Evolutionary conservation across 2,888 invertebrate genomes (phyloP).

Genomic region (Dasypogon diadema): DNA sequence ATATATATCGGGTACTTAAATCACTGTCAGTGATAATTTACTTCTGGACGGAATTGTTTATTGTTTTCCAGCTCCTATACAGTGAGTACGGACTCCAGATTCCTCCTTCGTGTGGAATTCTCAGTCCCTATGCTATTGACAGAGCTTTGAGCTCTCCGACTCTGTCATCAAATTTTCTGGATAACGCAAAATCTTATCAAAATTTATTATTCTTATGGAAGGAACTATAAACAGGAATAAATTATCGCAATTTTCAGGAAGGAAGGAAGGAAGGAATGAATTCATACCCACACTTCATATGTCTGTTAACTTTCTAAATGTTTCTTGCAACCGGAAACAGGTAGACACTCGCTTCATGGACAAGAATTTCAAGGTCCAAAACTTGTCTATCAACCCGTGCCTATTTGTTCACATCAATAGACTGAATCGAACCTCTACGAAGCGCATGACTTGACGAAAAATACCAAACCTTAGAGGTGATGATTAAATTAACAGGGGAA

Average conservation of each 20-base stretch:
- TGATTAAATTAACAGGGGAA: constrained; percentile 41
- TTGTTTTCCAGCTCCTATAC: constrained; percentile 45
- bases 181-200: constrained; percentile 38
- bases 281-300: no score
- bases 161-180: constrained; percentile 31
- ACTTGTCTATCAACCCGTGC: neutral
- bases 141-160: neutral
- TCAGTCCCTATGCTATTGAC: constrained; percentile 7
- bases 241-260: no score
- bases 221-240: neutral
- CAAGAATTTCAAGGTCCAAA: constrained; percentile 13
- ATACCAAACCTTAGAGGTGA: constrained; percentile 34
- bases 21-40: constrained; percentile 56
- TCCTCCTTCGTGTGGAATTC: neutral
- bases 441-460: constrained; percentile 43
- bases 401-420: constrained; percentile 38
- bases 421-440: constrained; percentile 23
- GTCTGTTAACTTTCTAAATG: no score
- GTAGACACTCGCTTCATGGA: no score
- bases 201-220: constrained; percentile 32
- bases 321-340: no score
- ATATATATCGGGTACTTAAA: constrained; percentile 56
- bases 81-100: neutral
- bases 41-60: constrained; percentile 52
- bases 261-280: constrained; percentile 1